phyloP scores from a whole-genome alignment of 2,888 invertebrate genomes.

The Thymelicus sylvestris region DNA sequence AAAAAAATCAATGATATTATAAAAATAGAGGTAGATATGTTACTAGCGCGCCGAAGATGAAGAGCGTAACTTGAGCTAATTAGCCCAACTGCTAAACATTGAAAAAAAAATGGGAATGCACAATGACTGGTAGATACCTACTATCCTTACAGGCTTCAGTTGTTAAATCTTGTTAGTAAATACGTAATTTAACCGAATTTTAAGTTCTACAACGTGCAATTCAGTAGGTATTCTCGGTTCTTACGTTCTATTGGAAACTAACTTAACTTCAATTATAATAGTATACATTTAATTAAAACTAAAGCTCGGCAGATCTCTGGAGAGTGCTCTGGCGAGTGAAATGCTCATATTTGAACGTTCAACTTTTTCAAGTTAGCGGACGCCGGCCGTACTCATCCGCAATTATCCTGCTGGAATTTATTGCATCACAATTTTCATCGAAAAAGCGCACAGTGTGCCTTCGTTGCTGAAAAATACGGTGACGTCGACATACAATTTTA shows the following conservation, averaged over 20 bases:
- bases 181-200: too few species aligned
- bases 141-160: too few species aligned
- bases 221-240: not conserved
- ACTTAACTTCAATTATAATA: slow-evolving; percentile 11
- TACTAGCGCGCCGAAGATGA: too few species aligned
- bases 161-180: too few species aligned
- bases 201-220: not conserved
- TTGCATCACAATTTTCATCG: slow-evolving; percentile 47
- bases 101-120: too few species aligned
- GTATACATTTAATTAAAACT: slow-evolving; percentile 28
- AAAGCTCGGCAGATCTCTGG: slow-evolving; percentile 22
- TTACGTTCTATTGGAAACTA: not conserved
- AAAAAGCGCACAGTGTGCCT: slow-evolving; percentile 44
- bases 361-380: slow-evolving; percentile 44
- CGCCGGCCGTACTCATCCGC: slow-evolving; percentile 43
- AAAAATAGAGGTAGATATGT: too few species aligned
- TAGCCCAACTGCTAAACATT: too few species aligned
- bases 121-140: too few species aligned
- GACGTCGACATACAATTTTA: not conserved
- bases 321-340: slow-evolving; percentile 42
- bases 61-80: too few species aligned
- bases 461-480: slow-evolving; percentile 20
- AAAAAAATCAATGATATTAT: too few species aligned
- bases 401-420: slow-evolving; percentile 48
- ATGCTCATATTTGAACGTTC: slow-evolving; percentile 44